Evolutionary conservation across 2,888 invertebrate species (phyloP).

Genomic region (Chrysina gloriosa): DNA sequence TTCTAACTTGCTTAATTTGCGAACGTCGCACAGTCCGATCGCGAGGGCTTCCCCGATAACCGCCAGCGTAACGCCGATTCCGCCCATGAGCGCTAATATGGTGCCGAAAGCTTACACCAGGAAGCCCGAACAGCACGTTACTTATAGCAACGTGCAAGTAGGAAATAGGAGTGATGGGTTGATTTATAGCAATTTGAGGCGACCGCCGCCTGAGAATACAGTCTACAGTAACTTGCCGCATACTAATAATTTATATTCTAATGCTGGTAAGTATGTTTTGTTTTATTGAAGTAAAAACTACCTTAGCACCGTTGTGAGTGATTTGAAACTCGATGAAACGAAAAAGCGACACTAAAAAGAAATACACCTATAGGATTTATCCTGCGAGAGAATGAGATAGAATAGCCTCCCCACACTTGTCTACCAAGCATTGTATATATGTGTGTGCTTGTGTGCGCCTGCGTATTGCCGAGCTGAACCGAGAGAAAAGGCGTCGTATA

Average conservation of each 20-base stretch:
- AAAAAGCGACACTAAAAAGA: too few species aligned
- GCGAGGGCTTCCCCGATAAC: background rate
- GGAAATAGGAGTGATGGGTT: conserved; percentile 64
- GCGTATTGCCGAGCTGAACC: too few species aligned
- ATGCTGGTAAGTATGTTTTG: conserved; percentile 60
- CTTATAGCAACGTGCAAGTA: conserved; percentile 62
- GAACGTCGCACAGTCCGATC: conserved; percentile 4
- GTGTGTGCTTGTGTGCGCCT: too few species aligned
- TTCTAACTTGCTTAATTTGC: conserved; percentile 23
- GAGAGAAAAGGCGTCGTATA: too few species aligned
- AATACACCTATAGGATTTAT: too few species aligned
- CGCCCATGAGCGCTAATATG: conserved; percentile 37
- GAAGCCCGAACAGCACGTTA: conserved; percentile 57
- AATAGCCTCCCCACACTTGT: too few species aligned
- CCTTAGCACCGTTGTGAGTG: too few species aligned
- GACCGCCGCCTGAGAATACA: conserved; percentile 62
- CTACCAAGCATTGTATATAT: too few species aligned
- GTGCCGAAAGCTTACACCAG: conserved; percentile 54
- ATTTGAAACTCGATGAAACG: too few species aligned
- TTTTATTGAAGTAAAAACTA: too few species aligned
- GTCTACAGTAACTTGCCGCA: conserved; percentile 71
- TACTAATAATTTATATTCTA: conserved; percentile 54
- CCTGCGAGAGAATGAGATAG: too few species aligned
- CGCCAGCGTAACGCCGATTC: conserved; percentile 3
- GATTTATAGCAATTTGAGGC: conserved; percentile 69